phyloP scores from a whole-genome alignment of 2,113 vertebrate species.

The Triplophysa dalaica region DNA sequence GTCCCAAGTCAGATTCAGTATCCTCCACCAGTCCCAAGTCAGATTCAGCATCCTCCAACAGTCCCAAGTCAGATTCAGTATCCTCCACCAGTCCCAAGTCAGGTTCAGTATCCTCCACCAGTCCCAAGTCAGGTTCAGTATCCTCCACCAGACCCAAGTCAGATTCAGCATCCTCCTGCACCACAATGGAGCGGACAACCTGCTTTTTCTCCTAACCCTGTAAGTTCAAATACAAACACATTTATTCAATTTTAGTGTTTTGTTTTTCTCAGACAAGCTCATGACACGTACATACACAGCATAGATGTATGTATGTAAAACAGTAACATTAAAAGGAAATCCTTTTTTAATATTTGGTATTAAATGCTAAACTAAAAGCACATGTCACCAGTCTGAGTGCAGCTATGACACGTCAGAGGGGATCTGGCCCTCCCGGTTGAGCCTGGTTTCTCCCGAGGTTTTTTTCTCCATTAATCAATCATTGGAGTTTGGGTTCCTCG shows the following conservation, averaged over 20 bases:
- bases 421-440: no score
- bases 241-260: neutral
- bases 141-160: conserved; percentile 28
- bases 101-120: conserved; percentile 47
- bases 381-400: no score
- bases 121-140: neutral
- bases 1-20: conserved; percentile 41
- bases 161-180: conserved; percentile 48
- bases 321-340: no score
- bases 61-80: conserved; percentile 41
- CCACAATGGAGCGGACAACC: conserved; percentile 51
- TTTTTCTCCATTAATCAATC: no score
- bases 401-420: no score
- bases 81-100: conserved; percentile 43
- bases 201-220: conserved; percentile 46
- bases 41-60: conserved; percentile 2
- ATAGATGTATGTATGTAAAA: no score
- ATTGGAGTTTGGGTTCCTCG: no score
- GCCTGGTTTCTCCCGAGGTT: no score
- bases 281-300: neutral
- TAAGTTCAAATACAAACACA: conserved; percentile 47
- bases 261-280: neutral
- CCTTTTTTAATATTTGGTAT: no score
- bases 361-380: no score
- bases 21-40: conserved; percentile 30